Evolutionary conservation across 2,888 invertebrate species (phyloP).

Genomic region (Eudemis profundana): DNA sequence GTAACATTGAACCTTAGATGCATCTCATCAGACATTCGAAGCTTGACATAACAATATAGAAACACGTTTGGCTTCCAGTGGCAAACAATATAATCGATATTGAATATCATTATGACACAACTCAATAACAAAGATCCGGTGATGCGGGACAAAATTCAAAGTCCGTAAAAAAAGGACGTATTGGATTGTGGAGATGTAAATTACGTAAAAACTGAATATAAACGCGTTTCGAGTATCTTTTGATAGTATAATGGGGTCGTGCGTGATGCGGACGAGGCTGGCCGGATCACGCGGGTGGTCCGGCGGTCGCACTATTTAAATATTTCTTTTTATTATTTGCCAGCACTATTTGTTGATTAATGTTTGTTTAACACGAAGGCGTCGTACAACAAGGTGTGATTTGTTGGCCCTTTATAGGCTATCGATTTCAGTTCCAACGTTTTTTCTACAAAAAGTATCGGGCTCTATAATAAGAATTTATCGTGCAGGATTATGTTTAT

Average conservation of each 20-base stretch:
- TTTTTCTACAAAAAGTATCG: conserved; percentile 7
- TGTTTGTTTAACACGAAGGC: conserved; percentile 79
- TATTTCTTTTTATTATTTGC: conserved; percentile 81
- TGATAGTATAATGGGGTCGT: conserved; percentile 77
- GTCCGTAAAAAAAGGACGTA: conserved; percentile 52
- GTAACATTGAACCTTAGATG: conserved; percentile 28
- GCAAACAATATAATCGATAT: conserved; percentile 72
- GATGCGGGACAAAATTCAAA: conserved; percentile 60
- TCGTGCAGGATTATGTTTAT: conserved; percentile 29
- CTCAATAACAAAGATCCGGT: conserved; percentile 63
- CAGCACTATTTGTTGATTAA: conserved; percentile 75
- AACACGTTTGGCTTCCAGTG: conserved; percentile 59
- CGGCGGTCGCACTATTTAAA: conserved; percentile 73
- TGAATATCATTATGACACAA: conserved; percentile 63
- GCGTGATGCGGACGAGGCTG: conserved; percentile 69
- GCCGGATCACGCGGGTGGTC: conserved; percentile 80
- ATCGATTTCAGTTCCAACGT: conserved; percentile 62
- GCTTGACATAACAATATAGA: conserved; percentile 43
- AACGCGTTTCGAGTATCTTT: conserved; percentile 69
- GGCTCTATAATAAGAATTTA: conserved; percentile 23
- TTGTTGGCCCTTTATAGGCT: conserved; percentile 74
- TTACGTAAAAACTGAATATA: conserved; percentile 75
- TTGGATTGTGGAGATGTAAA: conserved; percentile 76
- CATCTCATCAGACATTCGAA: conserved; percentile 14
- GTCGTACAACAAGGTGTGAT: conserved; percentile 76